phyloP scores from a whole-genome alignment of 2,113 vertebrate species.

The Rousettus leschenaultii region DNA sequence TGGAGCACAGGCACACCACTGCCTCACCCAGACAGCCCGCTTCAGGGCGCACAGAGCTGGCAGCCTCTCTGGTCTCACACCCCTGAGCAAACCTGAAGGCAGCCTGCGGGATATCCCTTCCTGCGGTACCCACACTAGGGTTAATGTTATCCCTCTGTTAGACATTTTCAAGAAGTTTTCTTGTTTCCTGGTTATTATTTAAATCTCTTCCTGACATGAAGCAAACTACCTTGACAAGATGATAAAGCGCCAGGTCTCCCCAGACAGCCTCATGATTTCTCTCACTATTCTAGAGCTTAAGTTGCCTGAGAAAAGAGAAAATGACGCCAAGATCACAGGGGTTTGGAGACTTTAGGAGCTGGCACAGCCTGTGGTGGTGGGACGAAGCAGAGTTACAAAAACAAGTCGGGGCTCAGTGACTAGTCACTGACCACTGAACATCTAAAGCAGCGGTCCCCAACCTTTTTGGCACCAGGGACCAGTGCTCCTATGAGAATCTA shows the following conservation, averaged over 20 bases:
- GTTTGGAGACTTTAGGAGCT: not conserved
- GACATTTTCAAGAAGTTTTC: not conserved
- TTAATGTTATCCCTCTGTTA: not conserved
- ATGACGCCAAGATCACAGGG: not conserved
- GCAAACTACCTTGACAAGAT: not conserved
- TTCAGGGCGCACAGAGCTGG: not conserved
- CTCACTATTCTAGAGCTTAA: not conserved
- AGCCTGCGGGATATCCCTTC: not conserved
- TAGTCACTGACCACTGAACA: not conserved
- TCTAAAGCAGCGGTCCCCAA: not conserved
- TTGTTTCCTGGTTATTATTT: not conserved
- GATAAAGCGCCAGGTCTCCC: not conserved
- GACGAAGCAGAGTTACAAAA: not conserved
- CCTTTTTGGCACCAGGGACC: too few species aligned
- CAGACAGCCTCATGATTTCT: not conserved
- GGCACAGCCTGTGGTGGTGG: not conserved
- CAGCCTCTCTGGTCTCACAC: not conserved
- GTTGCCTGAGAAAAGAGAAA: not conserved
- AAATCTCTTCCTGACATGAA: not conserved
- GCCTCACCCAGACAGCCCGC: not conserved
- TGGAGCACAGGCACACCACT: not conserved
- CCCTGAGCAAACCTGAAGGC: not conserved
- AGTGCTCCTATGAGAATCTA: too few species aligned
- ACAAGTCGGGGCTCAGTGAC: not conserved
- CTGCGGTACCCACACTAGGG: not conserved